Evolutionary conservation across 1,140 invertebrate species (phyloP), one percentile per base, ranked within the genome.

Genomic region (Apis dorsata): DNA sequence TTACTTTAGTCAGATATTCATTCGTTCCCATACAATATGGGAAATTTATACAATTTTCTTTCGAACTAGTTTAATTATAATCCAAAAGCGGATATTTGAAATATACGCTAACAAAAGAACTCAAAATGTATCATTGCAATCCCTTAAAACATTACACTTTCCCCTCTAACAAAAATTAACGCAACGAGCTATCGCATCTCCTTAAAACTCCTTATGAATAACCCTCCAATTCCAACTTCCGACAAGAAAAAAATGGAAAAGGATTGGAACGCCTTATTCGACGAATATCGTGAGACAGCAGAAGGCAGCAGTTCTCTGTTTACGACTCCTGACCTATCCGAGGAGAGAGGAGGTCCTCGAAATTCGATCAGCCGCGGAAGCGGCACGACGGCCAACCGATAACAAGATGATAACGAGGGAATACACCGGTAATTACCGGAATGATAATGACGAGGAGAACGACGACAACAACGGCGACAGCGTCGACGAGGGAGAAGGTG

Each of bases 321-420:
- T 62, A 60, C 55, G 62, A 79, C 17, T 68, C 15, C 59, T 68
- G 80, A 55, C 60, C 66, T 24, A 24, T 24, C 24, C 63, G 24
- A 55, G 49, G 17, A 49, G 34, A 44, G 34, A 44, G 34, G 34
- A 44, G 34, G 66, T 72, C 63, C 71, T 84, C 73, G 80, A 79
- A 79, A 87, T 84, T 85, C 83, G 86, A 78, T 76, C 69, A 60
- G 68, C 86, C 86, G 83, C 88, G 87, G 85, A 90, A 85, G 81
- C 63, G 83, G 81, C 63, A 84, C 85, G 91, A 92, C 82, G 77
- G 73, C 55, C 81, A 78, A 81, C 84, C 82, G 92, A 92, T 92
- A 93, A 92, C 90, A 90, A 92, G 90, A 92, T 91, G 93, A 93
- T 93, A 93, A 92, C 91, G 88, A 89, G 86, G 88, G 90, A 91